phyloP scores from a whole-genome alignment of 2,888 invertebrate species.

The Cepaea hortensis region DNA sequence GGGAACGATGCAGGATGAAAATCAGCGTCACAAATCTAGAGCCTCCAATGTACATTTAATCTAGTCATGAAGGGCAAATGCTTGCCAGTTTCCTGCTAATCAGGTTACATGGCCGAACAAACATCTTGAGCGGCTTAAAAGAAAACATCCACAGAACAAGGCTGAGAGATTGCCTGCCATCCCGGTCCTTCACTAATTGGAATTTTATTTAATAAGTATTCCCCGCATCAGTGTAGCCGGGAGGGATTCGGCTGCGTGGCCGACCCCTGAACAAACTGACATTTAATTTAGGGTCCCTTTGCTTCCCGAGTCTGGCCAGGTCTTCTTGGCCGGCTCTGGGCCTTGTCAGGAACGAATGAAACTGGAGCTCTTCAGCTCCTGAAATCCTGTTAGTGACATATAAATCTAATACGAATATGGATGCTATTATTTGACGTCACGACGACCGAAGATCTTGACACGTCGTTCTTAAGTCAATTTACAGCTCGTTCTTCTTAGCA shows the following conservation, averaged over 20 bases:
- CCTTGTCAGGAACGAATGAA: slow-evolving; percentile 27
- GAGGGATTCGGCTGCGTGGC: slow-evolving; percentile 6
- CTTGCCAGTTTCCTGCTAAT: slow-evolving; percentile 25
- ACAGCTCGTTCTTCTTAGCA: neutral
- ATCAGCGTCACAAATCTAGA: slow-evolving; percentile 46
- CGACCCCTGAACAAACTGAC: slow-evolving; percentile 31
- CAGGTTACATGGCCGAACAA: slow-evolving; percentile 49
- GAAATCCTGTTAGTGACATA: slow-evolving; percentile 44
- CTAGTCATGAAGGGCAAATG: slow-evolving; percentile 40
- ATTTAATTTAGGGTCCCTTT: slow-evolving; percentile 41
- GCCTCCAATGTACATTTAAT: slow-evolving; percentile 43
- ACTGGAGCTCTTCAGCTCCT: slow-evolving; percentile 23
- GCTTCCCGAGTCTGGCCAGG: slow-evolving; percentile 14
- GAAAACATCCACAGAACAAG: slow-evolving; percentile 55
- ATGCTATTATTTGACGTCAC: slow-evolving; percentile 7
- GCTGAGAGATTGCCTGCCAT: slow-evolving; percentile 70
- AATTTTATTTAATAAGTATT: slow-evolving; percentile 70
- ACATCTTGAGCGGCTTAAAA: slow-evolving; percentile 56
- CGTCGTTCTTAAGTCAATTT: slow-evolving; percentile 1
- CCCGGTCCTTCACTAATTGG: slow-evolving; percentile 64
- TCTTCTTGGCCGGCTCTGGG: slow-evolving; percentile 17
- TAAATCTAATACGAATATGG: slow-evolving; percentile 45
- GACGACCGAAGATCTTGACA: neutral
- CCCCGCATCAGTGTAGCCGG: slow-evolving; percentile 54
- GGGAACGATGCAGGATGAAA: slow-evolving; percentile 9